Conservation (phyloP, 2,113 vertebrate genomes). For the Forbesichthys papilliferus region DNA sequence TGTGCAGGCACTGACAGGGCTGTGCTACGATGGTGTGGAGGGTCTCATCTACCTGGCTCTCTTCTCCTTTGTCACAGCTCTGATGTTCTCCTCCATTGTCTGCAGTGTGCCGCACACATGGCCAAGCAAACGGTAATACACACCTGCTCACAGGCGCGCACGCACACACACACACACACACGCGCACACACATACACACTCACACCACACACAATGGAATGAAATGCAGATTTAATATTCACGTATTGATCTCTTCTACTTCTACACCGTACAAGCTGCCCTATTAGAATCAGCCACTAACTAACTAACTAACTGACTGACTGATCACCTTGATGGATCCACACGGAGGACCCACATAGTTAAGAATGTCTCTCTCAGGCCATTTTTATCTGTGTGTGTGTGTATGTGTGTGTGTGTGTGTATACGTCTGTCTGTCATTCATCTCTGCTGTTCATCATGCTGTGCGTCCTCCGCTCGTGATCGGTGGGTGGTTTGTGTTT, state of each 20-base stretch:
- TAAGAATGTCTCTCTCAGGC: slow-evolving; percentile 34
- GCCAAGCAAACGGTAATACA: slow-evolving; percentile 90
- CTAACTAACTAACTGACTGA: slow-evolving; percentile 7
- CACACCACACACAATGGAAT: not conserved
- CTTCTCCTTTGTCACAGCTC: slow-evolving; percentile 96
- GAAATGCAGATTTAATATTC: not conserved
- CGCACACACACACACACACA: not conserved
- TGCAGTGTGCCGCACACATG: slow-evolving; percentile 97
- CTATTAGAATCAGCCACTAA: slow-evolving; percentile 3
- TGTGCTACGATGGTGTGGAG: slow-evolving; percentile 96
- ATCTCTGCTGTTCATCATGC: slow-evolving; percentile 28
- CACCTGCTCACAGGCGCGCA: slow-evolving; percentile 12
- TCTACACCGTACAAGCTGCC: too few relatives aligned
- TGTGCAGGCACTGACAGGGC: slow-evolving; percentile 89
- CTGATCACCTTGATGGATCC: not conserved
- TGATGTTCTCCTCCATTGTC: slow-evolving; percentile 98
- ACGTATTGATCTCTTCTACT: not conserved
- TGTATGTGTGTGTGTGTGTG: slow-evolving; percentile 50
- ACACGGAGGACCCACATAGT: slow-evolving; percentile 11
- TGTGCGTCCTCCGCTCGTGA: slow-evolving; percentile 35
- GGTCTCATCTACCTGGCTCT: slow-evolving; percentile 97
- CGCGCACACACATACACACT: slow-evolving; percentile 6
- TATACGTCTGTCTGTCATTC: slow-evolving; percentile 51
- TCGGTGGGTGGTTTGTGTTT: slow-evolving; percentile 40
- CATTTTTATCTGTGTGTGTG: slow-evolving; percentile 45